Evolutionary conservation across 1,140 invertebrate species (phyloP).

Genomic region (Halesus radiatus): DNA sequence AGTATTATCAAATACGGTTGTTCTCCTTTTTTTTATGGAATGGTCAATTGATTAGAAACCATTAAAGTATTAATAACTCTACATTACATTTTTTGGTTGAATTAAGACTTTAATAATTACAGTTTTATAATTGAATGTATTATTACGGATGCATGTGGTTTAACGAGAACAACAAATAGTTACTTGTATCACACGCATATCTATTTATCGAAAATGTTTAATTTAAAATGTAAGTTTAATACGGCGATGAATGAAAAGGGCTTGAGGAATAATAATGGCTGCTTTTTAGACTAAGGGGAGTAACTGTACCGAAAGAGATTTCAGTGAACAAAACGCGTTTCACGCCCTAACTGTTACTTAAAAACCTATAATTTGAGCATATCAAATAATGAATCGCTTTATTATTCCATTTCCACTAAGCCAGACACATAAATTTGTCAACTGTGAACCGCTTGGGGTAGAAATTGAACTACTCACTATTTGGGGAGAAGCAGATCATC

Average conservation of each 20-base stretch:
- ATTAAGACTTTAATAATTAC: too few species aligned
- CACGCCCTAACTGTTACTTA: constrained; percentile 18
- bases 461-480: neutral
- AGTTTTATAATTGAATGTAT: too few species aligned
- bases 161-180: too few species aligned
- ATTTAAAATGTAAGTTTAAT: neutral
- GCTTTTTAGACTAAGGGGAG: neutral
- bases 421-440: constrained; percentile 29
- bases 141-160: too few species aligned
- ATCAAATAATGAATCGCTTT: constrained; percentile 43
- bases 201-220: too few species aligned
- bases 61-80: too few species aligned
- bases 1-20: too few species aligned
- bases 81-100: too few species aligned
- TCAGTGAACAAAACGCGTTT: constrained; percentile 3
- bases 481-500: neutral
- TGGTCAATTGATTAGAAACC: too few species aligned
- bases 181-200: too few species aligned
- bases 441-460: constrained; percentile 24
- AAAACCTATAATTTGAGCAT: constrained; percentile 40
- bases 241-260: neutral
- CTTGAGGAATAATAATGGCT: neutral
- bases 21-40: too few species aligned
- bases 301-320: too few species aligned
- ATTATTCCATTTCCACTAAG: constrained; percentile 13